These are phyloP conservation scores for Aythya baeri DNA, from an alignment of 2,113 vertebrate genomes.

Conservation along the genomic window DNA sequence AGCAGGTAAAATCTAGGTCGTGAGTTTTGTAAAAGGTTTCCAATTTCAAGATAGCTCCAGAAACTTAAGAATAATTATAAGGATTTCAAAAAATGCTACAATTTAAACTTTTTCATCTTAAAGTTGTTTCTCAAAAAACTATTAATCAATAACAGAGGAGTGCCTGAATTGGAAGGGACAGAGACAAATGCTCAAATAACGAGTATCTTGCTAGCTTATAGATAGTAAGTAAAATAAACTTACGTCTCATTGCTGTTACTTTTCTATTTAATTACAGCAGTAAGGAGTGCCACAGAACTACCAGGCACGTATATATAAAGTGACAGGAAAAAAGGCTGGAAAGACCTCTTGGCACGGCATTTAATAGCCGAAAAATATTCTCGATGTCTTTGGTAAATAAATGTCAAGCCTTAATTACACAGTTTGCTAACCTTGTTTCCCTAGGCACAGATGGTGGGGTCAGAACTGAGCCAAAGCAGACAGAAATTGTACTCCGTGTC, in stretches of 20 bases:
- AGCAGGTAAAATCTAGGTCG: background rate
- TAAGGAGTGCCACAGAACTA: slow-evolving; percentile 5
- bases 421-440: slow-evolving; percentile 62
- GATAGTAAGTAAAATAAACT: slow-evolving; percentile 15
- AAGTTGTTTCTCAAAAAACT: background rate
- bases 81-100: background rate
- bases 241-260: background rate
- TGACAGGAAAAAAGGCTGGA: background rate
- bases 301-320: background rate
- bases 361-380: slow-evolving; percentile 53
- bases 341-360: slow-evolving; percentile 12
- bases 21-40: background rate
- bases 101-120: background rate
- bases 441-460: slow-evolving; percentile 38
- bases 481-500: slow-evolving; percentile 18
- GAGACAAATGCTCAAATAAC: background rate
- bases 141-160: background rate
- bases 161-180: background rate
- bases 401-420: slow-evolving; percentile 61
- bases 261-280: slow-evolving; percentile 7
- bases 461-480: slow-evolving; percentile 41
- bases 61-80: background rate
- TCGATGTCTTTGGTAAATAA: slow-evolving; percentile 56
- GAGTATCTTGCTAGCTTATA: background rate
- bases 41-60: background rate